Evolutionary conservation across 2,888 invertebrate genomes (phyloP).

Genomic region (Drosophila ezoana): DNA sequence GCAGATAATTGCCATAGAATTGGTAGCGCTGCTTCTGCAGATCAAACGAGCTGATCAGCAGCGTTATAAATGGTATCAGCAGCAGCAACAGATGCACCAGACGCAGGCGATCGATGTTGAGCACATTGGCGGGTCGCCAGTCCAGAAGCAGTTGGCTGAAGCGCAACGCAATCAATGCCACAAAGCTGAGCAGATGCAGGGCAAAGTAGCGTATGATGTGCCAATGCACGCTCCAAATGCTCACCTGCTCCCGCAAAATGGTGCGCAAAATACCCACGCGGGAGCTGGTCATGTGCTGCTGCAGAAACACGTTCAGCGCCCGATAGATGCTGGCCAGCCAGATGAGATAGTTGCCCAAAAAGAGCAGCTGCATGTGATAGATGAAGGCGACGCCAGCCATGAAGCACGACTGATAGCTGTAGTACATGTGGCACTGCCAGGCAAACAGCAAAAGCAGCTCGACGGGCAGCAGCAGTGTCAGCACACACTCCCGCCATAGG

Average conservation of each 20-base stretch:
- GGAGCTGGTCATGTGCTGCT: slow-evolving; percentile 41
- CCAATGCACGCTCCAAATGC: slow-evolving; percentile 35
- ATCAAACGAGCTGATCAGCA: slow-evolving; percentile 36
- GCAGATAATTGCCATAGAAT: slow-evolving; percentile 37
- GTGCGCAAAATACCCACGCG: slow-evolving; percentile 26
- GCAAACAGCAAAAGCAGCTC: slow-evolving; percentile 35
- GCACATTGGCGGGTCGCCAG: not conserved
- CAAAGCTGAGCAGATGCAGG: slow-evolving; percentile 47
- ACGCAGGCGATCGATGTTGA: slow-evolving; percentile 35
- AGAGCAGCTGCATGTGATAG: slow-evolving; percentile 51
- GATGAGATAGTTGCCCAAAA: slow-evolving; percentile 58
- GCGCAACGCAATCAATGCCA: slow-evolving; percentile 23
- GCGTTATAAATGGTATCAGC: slow-evolving; percentile 16
- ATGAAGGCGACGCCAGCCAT: slow-evolving; percentile 39
- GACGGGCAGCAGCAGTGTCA: slow-evolving; percentile 38
- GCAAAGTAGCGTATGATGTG: slow-evolving; percentile 47
- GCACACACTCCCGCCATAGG: slow-evolving; percentile 37
- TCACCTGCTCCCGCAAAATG: slow-evolving; percentile 37
- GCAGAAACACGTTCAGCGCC: slow-evolving; percentile 46
- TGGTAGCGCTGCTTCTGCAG: slow-evolving; percentile 38
- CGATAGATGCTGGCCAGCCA: slow-evolving; percentile 62
- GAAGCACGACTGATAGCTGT: slow-evolving; percentile 50
- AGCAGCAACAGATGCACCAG: slow-evolving; percentile 35
- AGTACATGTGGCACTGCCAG: slow-evolving; percentile 60
- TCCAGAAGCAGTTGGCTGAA: not conserved